Evolutionary conservation across 2,888 invertebrate genomes (phyloP), one percentile per base, ranked within the genome.

Genomic region (Smittia sp.): DNA sequence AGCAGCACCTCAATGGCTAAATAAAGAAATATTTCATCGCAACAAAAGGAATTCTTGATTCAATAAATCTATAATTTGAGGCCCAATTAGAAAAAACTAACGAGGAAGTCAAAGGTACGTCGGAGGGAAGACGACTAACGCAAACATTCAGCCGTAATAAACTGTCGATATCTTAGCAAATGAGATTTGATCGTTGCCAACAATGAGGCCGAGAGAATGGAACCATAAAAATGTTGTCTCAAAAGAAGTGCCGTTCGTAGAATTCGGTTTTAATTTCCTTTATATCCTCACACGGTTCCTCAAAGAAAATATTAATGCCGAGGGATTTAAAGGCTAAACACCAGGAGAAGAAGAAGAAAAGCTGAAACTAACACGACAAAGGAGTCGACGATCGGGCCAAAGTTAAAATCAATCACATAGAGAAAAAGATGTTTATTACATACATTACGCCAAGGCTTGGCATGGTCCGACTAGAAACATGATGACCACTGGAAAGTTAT

Each of bases 261-360:
- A 69, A 69, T 54, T 69, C 25, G 27, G 15, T 15, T 32, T 69
- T 69, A 69, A 69, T 69, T 69, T 69, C 69, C 54, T 69, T 54
- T 69, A 15, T 69, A 69, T 69, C 54, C 69, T 69, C 22, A 46
- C 63, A 27, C 1, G 22, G 58, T 58, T 58, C 46, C 46, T 32
- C 32, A 32, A 32, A 32, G 32, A 32, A 32, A 58, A 58, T 58
- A 20, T 20, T 58, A 58, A 22, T 22, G 58, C 20, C 18, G 20
- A 58, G 58, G 58, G 58, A 58, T 58, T 58, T 58, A 9, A 58
- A 22, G 58, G 22, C 58, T 18, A 58, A 58, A 22, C 58, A 58
- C 58, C 9, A 22, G 22, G 38, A 38, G 38, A n/a, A 46, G 22
- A 58, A 58, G 58, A 18, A 58, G 58, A 18, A 58, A 22, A 58